Percentiles rank a stretch among this genome's conserved stretches.
phyloP scores from a whole-genome alignment of 2,113 vertebrate species.

The Macheiramphus alcinus region DNA sequence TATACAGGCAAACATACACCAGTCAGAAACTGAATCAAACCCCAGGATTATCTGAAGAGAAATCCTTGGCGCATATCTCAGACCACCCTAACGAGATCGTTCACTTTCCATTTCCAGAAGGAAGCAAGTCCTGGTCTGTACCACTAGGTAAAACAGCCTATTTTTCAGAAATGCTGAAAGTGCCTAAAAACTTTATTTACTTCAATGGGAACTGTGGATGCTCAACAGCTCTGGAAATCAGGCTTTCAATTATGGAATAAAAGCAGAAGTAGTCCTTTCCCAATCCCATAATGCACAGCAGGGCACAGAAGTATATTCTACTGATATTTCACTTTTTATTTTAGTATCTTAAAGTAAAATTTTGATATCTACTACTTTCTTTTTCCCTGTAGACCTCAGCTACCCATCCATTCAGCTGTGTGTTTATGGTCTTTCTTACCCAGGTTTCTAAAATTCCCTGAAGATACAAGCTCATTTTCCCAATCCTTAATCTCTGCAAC shows the following conservation, averaged over 20 bases:
- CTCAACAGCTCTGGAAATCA: neutral
- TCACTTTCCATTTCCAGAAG: neutral
- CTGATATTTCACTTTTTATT: neutral
- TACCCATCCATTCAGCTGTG: neutral
- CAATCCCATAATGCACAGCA: neutral
- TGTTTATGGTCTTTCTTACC: neutral
- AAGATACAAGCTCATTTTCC: neutral
- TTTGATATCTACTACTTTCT: neutral
- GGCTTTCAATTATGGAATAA: neutral
- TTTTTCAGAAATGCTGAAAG: neutral
- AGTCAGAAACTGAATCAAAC: neutral
- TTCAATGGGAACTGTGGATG: neutral
- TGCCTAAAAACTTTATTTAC: neutral
- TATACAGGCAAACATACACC: neutral
- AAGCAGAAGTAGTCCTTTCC: neutral
- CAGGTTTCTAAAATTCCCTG: neutral
- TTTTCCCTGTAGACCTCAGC: neutral
- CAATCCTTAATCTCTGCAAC: constrained; percentile 9
- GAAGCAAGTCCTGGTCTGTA: neutral
- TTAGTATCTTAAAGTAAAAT: neutral
- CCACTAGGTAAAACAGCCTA: neutral
- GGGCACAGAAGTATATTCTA: neutral
- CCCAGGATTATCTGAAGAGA: neutral
- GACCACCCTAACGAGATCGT: neutral
- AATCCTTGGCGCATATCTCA: neutral